Conservation (phyloP, 2,888 invertebrate genomes). For the Drosophila neonasuta region DNA sequence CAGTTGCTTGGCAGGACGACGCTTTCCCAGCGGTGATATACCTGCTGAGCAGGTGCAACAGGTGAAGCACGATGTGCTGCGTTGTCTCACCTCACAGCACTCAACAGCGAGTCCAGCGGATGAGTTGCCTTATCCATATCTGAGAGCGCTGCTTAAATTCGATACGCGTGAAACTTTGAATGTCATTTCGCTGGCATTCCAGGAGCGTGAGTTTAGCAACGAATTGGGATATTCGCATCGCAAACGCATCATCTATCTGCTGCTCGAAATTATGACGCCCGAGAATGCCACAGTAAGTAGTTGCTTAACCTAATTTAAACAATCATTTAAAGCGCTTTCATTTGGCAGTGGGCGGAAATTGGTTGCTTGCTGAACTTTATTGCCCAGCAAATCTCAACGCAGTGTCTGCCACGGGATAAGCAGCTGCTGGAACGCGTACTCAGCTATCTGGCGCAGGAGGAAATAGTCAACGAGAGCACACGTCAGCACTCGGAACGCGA, state of each 20-base stretch:
- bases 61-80: conserved; percentile 89
- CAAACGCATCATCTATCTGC: conserved; percentile 90
- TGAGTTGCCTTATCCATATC: conserved; percentile 88
- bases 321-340: background rate
- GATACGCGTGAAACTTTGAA: conserved; percentile 93
- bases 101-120: conserved; percentile 85
- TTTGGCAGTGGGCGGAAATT: conserved; percentile 82
- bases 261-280: conserved; percentile 88
- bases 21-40: conserved; percentile 90
- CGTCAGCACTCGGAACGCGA: conserved; percentile 87
- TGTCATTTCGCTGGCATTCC: conserved; percentile 92
- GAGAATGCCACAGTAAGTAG: conserved; percentile 86
- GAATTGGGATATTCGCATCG: conserved; percentile 88
- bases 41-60: conserved; percentile 85
- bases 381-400: conserved; percentile 85
- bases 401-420: conserved; percentile 80
- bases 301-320: background rate
- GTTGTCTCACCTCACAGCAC: conserved; percentile 87
- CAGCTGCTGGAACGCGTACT: conserved; percentile 85
- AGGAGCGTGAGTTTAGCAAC: conserved; percentile 89
- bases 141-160: conserved; percentile 89
- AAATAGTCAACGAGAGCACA: conserved; percentile 79
- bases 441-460: conserved; percentile 84
- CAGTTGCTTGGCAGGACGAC: conserved; percentile 92
- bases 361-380: conserved; percentile 87